Base-by-base conservation (phyloP, 2,113 vertebrate species). In the Nothobranchius furzeri region DNA sequence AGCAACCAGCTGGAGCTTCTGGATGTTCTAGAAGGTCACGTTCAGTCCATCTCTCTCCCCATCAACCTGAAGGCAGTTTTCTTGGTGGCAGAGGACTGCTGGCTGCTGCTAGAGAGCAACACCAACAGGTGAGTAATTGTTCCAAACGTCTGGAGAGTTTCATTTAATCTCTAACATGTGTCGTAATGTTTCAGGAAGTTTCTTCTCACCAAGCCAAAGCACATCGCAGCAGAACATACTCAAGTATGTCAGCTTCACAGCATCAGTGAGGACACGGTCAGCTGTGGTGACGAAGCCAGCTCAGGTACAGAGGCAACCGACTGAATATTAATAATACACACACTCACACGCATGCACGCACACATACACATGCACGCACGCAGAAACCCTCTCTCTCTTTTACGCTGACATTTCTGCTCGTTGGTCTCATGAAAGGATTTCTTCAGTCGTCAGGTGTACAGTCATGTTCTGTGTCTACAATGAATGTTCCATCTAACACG, bases 41-140 rank as follows among this genome's bases (percentile, higher is more conserved):
- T 93, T 70, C 95, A 98, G 25, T 92, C 94, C 70, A 98, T 99
- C 85, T 94, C 92, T 0, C 94, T 99, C 37, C 96, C 96, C 0
- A 95, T 98, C 88, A 94, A 79, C 61, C 88, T 99, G 69, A 93
- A 90, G 60, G 89, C 92, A 0, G 95, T 98, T 42, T 96, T 95
- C 72, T 91, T 99, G 8, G 96, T 90, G 37, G 96, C 97, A 12
- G 97, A 99, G 84, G 97, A 98, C 79, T 94, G 93, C 12, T 99
- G 98, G 98, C 93, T 99, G 20, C 91, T 99, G 70, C 66, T 95
- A 75, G 96, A 99, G 84, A 94, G 79, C 63, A 81, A 91, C 83
- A 96, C 95, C 51, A 93, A 96, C 84, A 94, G 89, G 98, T 99
- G 78, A 37, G 65, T 3, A 5, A 24, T 5, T 1, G 6, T 37